Percentiles rank a stretch among this genome's conserved stretches.
Conservation (phyloP, 1,140 invertebrate genomes). For the Lepidurus apus region DNA sequence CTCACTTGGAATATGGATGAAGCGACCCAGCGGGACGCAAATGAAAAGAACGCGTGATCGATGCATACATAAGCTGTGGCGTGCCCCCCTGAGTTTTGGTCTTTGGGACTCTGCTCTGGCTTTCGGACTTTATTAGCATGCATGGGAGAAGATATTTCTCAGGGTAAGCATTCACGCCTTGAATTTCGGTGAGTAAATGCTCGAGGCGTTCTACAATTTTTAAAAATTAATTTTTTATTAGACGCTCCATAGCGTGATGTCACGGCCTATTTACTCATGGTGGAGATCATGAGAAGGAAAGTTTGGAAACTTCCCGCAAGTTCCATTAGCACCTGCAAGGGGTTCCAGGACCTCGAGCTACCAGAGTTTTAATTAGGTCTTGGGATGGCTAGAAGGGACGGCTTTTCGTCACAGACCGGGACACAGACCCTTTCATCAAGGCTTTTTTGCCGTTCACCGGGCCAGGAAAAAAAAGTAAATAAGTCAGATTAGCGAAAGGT, state of each 20-base stretch:
- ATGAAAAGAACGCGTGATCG: slow-evolving; percentile 34
- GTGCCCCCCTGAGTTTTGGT: neutral
- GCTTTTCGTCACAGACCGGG: neutral
- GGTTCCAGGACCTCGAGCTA: neutral
- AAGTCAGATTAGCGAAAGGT: neutral
- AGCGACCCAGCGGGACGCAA: slow-evolving; percentile 34
- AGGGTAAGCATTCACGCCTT: neutral
- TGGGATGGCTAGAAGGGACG: neutral
- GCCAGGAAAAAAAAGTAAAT: neutral
- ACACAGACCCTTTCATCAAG: neutral
- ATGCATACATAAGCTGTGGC: slow-evolving; percentile 27
- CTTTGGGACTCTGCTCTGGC: neutral
- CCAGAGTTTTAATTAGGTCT: neutral
- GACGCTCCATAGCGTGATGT: no score
- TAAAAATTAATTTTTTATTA: no score
- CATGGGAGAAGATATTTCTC: neutral
- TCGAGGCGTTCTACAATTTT: no score
- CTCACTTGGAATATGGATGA: slow-evolving; percentile 33
- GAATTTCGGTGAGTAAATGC: no score
- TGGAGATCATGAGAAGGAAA: neutral
- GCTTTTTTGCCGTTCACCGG: neutral
- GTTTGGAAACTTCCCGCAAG: neutral
- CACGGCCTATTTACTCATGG: no score
- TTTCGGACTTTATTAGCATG: neutral
- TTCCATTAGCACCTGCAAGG: neutral